These are phyloP conservation scores for Periplaneta americana DNA, from an alignment of 1,140 invertebrate species.

Conservation along the genomic window DNA sequence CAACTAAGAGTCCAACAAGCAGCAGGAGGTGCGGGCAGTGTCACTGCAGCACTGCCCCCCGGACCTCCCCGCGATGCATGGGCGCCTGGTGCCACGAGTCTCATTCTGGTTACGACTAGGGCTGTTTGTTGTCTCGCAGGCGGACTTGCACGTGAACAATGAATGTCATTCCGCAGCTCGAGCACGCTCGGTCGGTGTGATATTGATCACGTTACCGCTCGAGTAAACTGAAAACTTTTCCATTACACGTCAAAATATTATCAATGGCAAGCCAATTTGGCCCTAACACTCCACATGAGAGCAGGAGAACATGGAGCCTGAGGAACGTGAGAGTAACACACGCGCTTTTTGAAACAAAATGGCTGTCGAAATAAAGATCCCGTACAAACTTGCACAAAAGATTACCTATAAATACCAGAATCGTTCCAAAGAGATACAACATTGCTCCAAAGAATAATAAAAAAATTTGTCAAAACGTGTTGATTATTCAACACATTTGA, in stretches of 20 bases:
- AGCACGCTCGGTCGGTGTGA: neutral
- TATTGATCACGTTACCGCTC: neutral
- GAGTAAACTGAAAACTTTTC: neutral
- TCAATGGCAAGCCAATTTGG: neutral
- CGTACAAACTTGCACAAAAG: too few relatives aligned
- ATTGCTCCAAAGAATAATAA: too few relatives aligned
- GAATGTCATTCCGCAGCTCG: neutral
- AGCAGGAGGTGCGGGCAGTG: neutral
- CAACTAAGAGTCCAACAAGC: neutral
- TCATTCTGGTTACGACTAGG: neutral
- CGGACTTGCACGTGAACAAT: neutral
- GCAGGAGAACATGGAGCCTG: neutral
- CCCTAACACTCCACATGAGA: neutral
- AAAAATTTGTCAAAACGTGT: too few relatives aligned
- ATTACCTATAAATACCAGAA: too few relatives aligned
- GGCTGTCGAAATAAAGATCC: too few relatives aligned
- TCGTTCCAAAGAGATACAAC: too few relatives aligned
- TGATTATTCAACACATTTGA: too few relatives aligned
- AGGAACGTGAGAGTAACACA: too few relatives aligned
- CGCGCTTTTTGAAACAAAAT: too few relatives aligned
- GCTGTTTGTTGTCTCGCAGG: too few relatives aligned
- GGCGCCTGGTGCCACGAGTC: neutral
- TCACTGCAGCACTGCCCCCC: neutral
- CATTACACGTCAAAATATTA: neutral
- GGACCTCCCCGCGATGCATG: neutral